Conservation (phyloP, 2,888 invertebrate genomes). For the Timema podura region DNA sequence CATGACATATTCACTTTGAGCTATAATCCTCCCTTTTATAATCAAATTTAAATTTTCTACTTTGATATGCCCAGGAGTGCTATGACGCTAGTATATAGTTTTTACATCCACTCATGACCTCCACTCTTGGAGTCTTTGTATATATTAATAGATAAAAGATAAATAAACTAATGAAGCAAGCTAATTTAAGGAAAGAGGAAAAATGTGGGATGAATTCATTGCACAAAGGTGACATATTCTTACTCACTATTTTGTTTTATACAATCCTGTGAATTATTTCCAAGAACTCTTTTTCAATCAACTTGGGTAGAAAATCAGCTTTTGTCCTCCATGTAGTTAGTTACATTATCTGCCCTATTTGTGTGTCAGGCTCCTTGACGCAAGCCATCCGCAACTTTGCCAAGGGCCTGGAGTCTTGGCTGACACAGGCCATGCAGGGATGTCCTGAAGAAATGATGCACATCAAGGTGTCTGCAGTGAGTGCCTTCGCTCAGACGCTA, state of each 20-base stretch:
- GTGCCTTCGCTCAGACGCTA: slow-evolving; percentile 90
- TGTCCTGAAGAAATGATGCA: slow-evolving; percentile 77
- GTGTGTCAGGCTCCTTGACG: slow-evolving; percentile 81
- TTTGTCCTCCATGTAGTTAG: too few species aligned
- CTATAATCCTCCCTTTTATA: too few species aligned
- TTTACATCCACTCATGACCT: background rate
- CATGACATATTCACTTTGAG: too few species aligned
- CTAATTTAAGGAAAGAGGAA: too few species aligned
- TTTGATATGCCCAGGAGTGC: background rate
- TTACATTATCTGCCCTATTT: too few species aligned
- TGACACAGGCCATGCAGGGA: slow-evolving; percentile 74
- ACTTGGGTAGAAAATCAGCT: too few species aligned
- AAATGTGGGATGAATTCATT: too few species aligned
- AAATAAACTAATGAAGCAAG: too few species aligned
- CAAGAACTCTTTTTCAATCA: background rate
- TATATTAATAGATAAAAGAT: too few species aligned
- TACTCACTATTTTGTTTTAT: too few species aligned
- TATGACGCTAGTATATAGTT: background rate
- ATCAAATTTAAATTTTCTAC: background rate
- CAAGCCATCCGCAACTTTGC: slow-evolving; percentile 91
- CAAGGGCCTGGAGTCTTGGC: slow-evolving; percentile 86
- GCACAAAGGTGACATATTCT: too few species aligned
- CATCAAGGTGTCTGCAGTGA: slow-evolving; percentile 77
- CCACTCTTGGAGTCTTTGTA: too few species aligned
- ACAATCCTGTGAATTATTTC: background rate